Evolutionary conservation across 64 coral and sea anemone species (phyloP).

Genomic region (Dendronephthya gigantea): DNA sequence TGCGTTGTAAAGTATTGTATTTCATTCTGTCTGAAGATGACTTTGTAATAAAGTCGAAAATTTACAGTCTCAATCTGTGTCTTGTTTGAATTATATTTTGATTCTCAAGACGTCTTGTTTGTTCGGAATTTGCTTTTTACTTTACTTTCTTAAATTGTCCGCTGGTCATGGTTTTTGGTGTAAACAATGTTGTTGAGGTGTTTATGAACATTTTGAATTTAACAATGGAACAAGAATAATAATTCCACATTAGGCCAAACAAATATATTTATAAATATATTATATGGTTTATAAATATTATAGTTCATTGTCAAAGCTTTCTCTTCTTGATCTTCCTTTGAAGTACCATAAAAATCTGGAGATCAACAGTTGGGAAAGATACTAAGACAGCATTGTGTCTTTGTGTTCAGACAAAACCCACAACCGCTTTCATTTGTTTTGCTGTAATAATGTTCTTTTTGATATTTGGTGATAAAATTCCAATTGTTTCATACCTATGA

Average conservation of each 20-base stretch:
- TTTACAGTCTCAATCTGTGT: too few relatives aligned
- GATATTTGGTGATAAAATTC: not conserved
- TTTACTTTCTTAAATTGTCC: too few relatives aligned
- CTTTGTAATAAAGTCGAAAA: too few relatives aligned
- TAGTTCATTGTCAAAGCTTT: not conserved
- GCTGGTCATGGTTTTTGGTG: too few relatives aligned
- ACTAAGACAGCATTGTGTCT: not conserved
- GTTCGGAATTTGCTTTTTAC: too few relatives aligned
- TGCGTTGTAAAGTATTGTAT: too few relatives aligned
- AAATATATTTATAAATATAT: too few relatives aligned
- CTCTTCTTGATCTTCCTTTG: not conserved
- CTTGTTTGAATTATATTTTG: too few relatives aligned
- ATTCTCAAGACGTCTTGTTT: too few relatives aligned
- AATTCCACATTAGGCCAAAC: not conserved
- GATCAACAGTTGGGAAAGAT: not conserved
- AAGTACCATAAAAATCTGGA: not conserved
- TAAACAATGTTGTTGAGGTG: conserved; percentile 13
- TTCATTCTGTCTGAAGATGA: too few relatives aligned
- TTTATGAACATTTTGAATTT: conserved; percentile 2
- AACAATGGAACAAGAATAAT: not conserved
- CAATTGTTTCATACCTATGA: not conserved
- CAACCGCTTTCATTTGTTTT: not conserved
- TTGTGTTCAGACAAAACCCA: not conserved
- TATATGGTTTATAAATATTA: too few relatives aligned
- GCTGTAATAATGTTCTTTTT: not conserved